Base-by-base conservation (phyloP, 2,113 vertebrate species). In the Grammomys dolichurus region DNA sequence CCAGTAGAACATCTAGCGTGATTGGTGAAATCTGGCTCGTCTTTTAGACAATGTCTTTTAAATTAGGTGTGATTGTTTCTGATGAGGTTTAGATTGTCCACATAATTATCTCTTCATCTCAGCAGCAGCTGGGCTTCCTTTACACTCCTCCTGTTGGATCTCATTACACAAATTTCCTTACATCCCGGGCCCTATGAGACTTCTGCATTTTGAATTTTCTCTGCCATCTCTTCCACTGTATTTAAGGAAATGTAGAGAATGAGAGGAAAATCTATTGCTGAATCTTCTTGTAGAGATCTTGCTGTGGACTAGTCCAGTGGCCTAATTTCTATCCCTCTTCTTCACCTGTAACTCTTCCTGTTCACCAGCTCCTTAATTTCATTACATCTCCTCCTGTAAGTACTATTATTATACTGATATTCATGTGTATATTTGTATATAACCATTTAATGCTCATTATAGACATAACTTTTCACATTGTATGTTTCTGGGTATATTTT, bases 21-120 rank as follows among this genome's bases (percentile, higher is more conserved):
- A 87, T 86, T 80, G 85, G 72, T 75, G 24, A 95, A 95, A 95
- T 95, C 28, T 94, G 63, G 28, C 43, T 91, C 90, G 43, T 94
- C 63, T 90, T 88, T 93, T 72, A 93, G 67, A 87, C 73, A 97
- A 78, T 96, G 65, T 51, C 70, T 89, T 97, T 93, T 58, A 92
- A 94, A 98, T 97, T 91, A 94, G 33, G 36, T 95, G 36, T 95
- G 85, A 92, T 94, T 95, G 69, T 94, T 95, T 97, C 77, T 94
- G 65, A 96, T 96, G 92, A 95, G 82, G 93, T 72, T 60, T 89
- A 65, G 67, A 89, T 93, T 84, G 67, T 86, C n/a, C 77, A 69
- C 56, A 60, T 73, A 95, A 91, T 90, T 70, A 51, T 85, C n/a
- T 73, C 75, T 97, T 90, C 85, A 87, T 94, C 92, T 92, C 69